phyloP scores from a whole-genome alignment of 2,888 invertebrate genomes.

The Campoplex capitator region DNA sequence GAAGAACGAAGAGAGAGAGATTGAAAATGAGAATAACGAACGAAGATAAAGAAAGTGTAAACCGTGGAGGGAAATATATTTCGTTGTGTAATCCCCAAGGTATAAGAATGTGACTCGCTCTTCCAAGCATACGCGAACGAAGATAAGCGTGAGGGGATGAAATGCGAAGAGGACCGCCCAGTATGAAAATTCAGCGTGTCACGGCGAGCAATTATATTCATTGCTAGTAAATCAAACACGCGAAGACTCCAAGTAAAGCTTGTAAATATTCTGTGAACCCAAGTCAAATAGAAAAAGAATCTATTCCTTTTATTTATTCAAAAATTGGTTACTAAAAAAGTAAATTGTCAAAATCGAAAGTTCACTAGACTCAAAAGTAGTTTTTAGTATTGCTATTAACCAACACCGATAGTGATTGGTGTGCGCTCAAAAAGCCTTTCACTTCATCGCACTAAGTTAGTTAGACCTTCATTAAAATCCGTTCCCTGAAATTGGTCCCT shows the following conservation, averaged over 20 bases:
- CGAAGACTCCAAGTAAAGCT: not conserved
- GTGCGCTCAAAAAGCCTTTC: no score
- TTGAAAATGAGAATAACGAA: constrained; percentile 23
- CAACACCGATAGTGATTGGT: no score
- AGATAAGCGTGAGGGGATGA: constrained; percentile 59
- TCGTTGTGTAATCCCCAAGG: constrained; percentile 82
- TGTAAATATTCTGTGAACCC: not conserved
- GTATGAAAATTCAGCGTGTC: constrained; percentile 63
- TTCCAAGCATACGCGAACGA: constrained; percentile 48
- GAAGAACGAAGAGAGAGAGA: constrained; percentile 13
- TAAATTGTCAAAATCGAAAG: no score
- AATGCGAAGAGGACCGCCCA: constrained; percentile 61
- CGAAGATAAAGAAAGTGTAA: constrained; percentile 30
- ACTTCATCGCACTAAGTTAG: no score
- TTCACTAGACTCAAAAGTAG: no score
- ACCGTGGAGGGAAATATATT: constrained; percentile 76
- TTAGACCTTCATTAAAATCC: no score
- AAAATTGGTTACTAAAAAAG: no score
- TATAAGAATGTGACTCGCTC: constrained; percentile 72
- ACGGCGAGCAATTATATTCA: constrained; percentile 27
- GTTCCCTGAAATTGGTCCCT: no score
- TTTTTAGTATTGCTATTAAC: no score
- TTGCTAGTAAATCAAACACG: constrained; percentile 20
- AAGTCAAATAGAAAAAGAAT: no score
- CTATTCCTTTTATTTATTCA: no score